Evolutionary conservation across 2,888 invertebrate genomes (phyloP).

Genomic region (Pyrgus malvae): DNA sequence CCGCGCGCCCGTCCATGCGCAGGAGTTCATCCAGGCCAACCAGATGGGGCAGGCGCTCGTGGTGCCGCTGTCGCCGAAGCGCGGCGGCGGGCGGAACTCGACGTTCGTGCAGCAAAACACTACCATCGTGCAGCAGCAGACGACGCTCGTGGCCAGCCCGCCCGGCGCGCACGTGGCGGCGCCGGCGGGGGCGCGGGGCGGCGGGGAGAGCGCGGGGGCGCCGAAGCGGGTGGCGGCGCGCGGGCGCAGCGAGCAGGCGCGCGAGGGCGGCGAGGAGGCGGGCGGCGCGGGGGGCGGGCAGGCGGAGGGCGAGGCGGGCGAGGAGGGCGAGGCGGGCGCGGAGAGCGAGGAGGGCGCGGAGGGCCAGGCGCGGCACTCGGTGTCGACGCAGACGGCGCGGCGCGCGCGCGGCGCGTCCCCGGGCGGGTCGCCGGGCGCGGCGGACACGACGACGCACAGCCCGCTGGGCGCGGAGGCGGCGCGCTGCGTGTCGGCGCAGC

Average conservation of each 20-base stretch:
- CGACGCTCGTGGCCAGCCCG: conserved; percentile 88
- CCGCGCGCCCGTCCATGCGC: conserved; percentile 81
- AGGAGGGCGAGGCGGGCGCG: conserved; percentile 40
- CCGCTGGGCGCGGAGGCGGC: conserved; percentile 81
- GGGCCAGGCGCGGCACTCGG: conserved; percentile 82
- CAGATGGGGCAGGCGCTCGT: conserved; percentile 86
- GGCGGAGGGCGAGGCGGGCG: conserved; percentile 36
- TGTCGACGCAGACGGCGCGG: conserved; percentile 86
- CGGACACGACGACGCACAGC: conserved; percentile 49
- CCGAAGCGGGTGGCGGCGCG: conserved; percentile 48
- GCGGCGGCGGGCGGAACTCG: conserved; percentile 82
- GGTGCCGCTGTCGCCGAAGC: conserved; percentile 86
- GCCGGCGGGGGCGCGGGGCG: conserved; percentile 63
- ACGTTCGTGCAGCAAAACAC: conserved; percentile 92
- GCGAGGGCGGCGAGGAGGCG: conserved; percentile 36
- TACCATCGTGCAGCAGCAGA: conserved; percentile 92
- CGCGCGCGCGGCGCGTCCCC: conserved; percentile 42
- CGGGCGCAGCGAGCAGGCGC: conserved; percentile 28
- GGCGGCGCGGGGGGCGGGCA: conserved; percentile 35
- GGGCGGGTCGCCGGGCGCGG: conserved; percentile 76
- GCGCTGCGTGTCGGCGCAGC: conserved; percentile 43
- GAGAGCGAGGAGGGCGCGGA: conserved; percentile 30
- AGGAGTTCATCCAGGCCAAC: conserved; percentile 87
- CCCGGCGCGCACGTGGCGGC: conserved; percentile 66
- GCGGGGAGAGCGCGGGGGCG: conserved; percentile 82